phyloP scores from a whole-genome alignment of 2,888 invertebrate species.

The Tipula vernalis region DNA sequence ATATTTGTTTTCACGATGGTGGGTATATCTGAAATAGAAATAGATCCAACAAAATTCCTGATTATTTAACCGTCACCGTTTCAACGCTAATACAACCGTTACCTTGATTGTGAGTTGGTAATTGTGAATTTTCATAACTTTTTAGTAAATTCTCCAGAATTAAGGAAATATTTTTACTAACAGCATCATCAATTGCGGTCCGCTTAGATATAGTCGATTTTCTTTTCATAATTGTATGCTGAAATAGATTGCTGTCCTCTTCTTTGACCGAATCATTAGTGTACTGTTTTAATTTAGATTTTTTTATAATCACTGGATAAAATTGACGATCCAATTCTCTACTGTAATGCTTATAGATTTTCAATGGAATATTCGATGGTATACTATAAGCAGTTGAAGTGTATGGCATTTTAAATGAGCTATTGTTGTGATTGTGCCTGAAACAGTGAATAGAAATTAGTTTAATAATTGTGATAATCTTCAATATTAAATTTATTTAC shows the following conservation, averaged over 20 bases:
- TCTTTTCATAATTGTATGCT: slow-evolving; percentile 13
- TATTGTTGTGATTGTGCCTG: not conserved
- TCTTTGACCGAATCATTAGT: not conserved
- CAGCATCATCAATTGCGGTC: slow-evolving; percentile 50
- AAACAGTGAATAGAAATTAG: not conserved
- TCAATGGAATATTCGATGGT: not conserved
- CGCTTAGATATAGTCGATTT: slow-evolving; percentile 24
- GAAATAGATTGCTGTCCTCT: not conserved
- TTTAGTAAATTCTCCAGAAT: slow-evolving; percentile 76
- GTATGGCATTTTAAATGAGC: not conserved
- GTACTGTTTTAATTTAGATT: not conserved
- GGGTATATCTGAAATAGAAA: slow-evolving; percentile 51
- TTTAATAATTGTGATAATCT: not conserved
- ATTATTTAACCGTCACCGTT: too few species aligned
- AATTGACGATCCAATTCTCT: not conserved
- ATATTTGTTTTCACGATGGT: slow-evolving; percentile 80
- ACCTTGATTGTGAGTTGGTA: slow-evolving; percentile 85
- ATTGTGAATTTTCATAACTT: slow-evolving; percentile 80
- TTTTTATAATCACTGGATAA: not conserved
- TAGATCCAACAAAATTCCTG: too few species aligned
- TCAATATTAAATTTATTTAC: not conserved
- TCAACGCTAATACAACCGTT: slow-evolving; percentile 15
- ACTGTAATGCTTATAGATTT: not conserved
- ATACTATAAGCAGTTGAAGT: not conserved
- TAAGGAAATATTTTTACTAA: slow-evolving; percentile 73